Evolutionary conservation across 1,140 invertebrate species (phyloP), one percentile per base, ranked within the genome.

Genomic region (Lineus longissimus): DNA sequence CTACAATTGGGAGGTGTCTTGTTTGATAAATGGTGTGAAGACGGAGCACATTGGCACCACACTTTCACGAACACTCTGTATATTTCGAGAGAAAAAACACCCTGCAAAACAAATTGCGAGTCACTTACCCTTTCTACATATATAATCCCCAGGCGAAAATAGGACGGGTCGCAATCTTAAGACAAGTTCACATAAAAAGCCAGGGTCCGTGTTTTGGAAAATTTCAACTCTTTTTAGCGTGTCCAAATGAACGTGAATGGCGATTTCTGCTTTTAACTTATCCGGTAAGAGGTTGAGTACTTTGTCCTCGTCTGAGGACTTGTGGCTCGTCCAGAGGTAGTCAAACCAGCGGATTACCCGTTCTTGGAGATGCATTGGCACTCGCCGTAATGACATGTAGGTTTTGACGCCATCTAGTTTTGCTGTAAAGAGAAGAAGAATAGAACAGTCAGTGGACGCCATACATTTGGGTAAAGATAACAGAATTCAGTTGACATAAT

Each of bases 301-400:
- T 81, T 90, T 91, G 80, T 98, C 95, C 80, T 98, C 95, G 80
- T 98, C 95, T 0, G 94, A 95, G 77, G 94, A 97, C 82, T 97
- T 98, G 85, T 98, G 95, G 63, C 94, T 97, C 65, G 97, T 87
- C 95, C 96, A 98, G 65, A 98, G 86, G 81, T 98, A 98, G 85
- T 98, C 95, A 81, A 98, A 98, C 95, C 95, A 98, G 81, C 95
- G 95, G 81, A 98, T 98, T 56, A 98, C 96, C 82, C 97, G 96
- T 70, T 95, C 92, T 84, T 98, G 94, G 45, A 98, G 86, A 82
- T 95, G 91, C 70, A 90, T 90, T 13, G 95, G 95, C 54, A 98
- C 95, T 70, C 94, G 86, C 56, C 95, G 85, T 90, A 97, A 93
- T 59, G 93, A 84, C 95, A 98, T 98, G 81, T 97, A 98, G 1